phyloP scores from a whole-genome alignment of 1,140 invertebrate genomes.

The Heliconius himera region DNA sequence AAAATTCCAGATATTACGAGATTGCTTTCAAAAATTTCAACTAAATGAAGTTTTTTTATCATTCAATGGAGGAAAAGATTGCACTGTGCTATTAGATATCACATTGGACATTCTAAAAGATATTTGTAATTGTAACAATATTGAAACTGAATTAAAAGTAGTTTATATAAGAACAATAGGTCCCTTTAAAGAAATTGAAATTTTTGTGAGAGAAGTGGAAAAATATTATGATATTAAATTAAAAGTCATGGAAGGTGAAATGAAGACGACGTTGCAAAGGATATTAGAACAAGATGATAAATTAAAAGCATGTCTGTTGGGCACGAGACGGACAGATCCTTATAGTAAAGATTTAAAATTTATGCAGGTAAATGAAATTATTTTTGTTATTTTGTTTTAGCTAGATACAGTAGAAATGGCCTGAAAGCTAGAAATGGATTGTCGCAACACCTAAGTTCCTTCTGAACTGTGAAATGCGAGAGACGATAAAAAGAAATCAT shows the following conservation, averaged over 20 bases:
- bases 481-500: neutral
- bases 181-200: conserved; percentile 93
- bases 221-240: conserved; percentile 89
- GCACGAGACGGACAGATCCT: conserved; percentile 93
- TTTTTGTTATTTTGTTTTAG: neutral
- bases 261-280: conserved; percentile 86
- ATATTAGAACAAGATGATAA: conserved; percentile 84
- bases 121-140: conserved; percentile 71
- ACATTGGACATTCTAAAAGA: conserved; percentile 84
- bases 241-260: conserved; percentile 85
- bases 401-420: neutral
- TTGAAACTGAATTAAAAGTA: conserved; percentile 81
- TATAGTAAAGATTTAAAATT: conserved; percentile 84
- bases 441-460: no score
- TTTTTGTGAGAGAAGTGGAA: conserved; percentile 89
- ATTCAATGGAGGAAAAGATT: conserved; percentile 99
- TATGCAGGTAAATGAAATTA: conserved; percentile 84
- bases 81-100: conserved; percentile 94
- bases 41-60: conserved; percentile 91
- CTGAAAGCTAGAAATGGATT: no score
- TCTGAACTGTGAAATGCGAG: neutral
- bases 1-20: conserved; percentile 67
- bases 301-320: conserved; percentile 94
- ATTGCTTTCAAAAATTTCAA: conserved; percentile 83
- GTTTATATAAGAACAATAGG: conserved; percentile 89